These are phyloP conservation scores for Drosophila prolongata DNA, from an alignment of 2,888 invertebrate genomes.

Conservation along the genomic window DNA sequence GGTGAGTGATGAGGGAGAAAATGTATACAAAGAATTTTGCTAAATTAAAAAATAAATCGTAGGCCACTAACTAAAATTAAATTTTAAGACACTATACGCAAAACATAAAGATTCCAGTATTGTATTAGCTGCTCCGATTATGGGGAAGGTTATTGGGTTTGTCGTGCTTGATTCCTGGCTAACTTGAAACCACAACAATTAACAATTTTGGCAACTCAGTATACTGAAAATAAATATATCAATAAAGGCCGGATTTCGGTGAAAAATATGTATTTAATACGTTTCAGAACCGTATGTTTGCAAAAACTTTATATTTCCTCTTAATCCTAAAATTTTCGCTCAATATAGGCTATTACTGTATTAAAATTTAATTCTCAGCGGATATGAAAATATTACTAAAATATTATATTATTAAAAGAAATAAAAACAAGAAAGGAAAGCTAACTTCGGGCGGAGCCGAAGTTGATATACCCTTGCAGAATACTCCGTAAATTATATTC, in stretches of 20 bases:
- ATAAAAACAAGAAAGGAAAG: too few relatives aligned
- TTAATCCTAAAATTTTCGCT: too few relatives aligned
- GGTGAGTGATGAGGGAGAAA: constrained; percentile 30
- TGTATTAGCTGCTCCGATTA: constrained; percentile 9
- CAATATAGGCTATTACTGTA: too few relatives aligned
- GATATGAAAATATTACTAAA: too few relatives aligned
- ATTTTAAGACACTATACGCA: constrained; percentile 39
- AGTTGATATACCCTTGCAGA: too few relatives aligned
- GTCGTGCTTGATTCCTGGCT: constrained; percentile 43
- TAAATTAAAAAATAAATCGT: constrained; percentile 68
- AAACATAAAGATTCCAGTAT: constrained; percentile 19
- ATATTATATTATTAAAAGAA: too few relatives aligned
- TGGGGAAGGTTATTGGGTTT: constrained; percentile 22
- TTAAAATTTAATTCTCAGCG: too few relatives aligned
- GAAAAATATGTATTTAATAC: neutral
- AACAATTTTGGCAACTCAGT: constrained; percentile 81
- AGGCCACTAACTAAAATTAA: constrained; percentile 56
- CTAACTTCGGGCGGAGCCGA: too few relatives aligned
- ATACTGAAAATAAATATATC: constrained; percentile 54
- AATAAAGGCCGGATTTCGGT: neutral
- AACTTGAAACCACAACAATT: constrained; percentile 73
- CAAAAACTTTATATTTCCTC: neutral
- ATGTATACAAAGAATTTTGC: constrained; percentile 72
- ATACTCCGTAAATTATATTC: too few relatives aligned
- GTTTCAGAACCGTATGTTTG: neutral